phyloP scores from a whole-genome alignment of 2,888 invertebrate species.

The Lycia hirtaria region DNA sequence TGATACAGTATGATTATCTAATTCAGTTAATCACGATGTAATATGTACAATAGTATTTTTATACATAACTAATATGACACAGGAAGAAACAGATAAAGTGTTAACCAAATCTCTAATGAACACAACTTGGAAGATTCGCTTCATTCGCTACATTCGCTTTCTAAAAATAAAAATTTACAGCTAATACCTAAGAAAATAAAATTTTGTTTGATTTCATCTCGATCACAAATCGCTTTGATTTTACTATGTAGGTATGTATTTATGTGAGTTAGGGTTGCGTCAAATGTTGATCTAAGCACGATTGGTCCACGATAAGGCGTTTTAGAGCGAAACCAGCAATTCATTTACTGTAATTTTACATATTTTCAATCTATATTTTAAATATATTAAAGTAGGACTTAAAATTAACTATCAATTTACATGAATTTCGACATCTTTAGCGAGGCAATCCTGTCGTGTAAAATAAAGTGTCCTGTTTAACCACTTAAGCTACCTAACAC shows the following conservation, averaged over 20 bases:
- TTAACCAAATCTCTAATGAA: slow-evolving; percentile 56
- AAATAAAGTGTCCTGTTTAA: slow-evolving; percentile 21
- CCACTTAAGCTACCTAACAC: slow-evolving; percentile 9
- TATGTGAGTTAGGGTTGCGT: slow-evolving; percentile 43
- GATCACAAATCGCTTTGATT: slow-evolving; percentile 33
- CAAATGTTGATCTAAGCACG: slow-evolving; percentile 57
- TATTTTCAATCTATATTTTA: slow-evolving; percentile 34
- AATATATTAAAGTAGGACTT: slow-evolving; percentile 14
- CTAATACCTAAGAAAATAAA: slow-evolving; percentile 38
- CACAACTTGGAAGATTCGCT: slow-evolving; percentile 61
- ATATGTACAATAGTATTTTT: slow-evolving; percentile 34
- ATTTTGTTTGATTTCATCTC: slow-evolving; percentile 37
- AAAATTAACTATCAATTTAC: slow-evolving; percentile 2
- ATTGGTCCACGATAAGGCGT: slow-evolving; percentile 82
- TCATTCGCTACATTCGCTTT: slow-evolving; percentile 40
- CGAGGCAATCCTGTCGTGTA: slow-evolving; percentile 28
- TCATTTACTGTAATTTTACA: slow-evolving; percentile 22
- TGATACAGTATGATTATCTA: slow-evolving; percentile 57
- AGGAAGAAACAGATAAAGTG: slow-evolving; percentile 41
- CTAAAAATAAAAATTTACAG: slow-evolving; percentile 32
- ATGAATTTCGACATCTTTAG: slow-evolving; percentile 23
- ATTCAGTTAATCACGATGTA: slow-evolving; percentile 64
- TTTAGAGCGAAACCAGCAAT: slow-evolving; percentile 51
- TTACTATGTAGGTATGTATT: slow-evolving; percentile 46
- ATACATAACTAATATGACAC: slow-evolving; percentile 28